These are phyloP conservation scores for Dryocosmus kuriphilus DNA, from an alignment of 2,888 invertebrate species.

Conservation along the genomic window DNA sequence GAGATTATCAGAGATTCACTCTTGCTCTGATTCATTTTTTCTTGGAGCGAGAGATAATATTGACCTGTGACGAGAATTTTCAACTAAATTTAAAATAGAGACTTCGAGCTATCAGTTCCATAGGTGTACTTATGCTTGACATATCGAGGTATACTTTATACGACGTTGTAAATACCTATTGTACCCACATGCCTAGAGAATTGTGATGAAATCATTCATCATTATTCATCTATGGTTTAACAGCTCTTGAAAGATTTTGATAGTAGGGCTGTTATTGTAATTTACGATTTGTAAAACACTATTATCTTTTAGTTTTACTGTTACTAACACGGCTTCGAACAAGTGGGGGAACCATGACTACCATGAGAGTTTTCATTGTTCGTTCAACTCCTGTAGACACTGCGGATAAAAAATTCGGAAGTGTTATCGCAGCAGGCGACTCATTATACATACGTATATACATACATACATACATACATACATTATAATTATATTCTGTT, in stretches of 20 bases:
- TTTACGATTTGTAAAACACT: conserved; percentile 53
- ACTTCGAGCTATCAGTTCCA: conserved; percentile 60
- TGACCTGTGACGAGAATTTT: conserved; percentile 15
- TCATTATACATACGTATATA: not conserved
- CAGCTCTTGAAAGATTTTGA: conserved; percentile 52
- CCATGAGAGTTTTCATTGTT: conserved; percentile 51
- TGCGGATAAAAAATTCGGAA: conserved; percentile 46
- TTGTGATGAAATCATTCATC: conserved; percentile 16
- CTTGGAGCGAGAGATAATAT: conserved; percentile 39
- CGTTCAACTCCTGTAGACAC: conserved; percentile 51
- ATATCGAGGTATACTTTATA: conserved; percentile 65
- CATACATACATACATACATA: not conserved
- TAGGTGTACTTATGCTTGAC: conserved; percentile 69
- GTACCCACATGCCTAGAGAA: conserved; percentile 44
- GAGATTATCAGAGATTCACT: not conserved
- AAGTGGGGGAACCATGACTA: conserved; percentile 71
- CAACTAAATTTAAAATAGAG: conserved; percentile 17
- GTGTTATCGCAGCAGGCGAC: not conserved
- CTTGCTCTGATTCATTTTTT: conserved; percentile 44
- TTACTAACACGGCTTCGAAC: conserved; percentile 55
- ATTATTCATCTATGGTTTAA: conserved; percentile 26
- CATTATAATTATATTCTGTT: conserved; percentile 40
- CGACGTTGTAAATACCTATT: conserved; percentile 55
- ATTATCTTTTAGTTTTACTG: conserved; percentile 61
- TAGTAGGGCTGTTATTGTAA: conserved; percentile 64